These are phyloP conservation scores for Caranx ignobilis DNA, from an alignment of 2,113 vertebrate genomes.

Conservation along the genomic window DNA sequence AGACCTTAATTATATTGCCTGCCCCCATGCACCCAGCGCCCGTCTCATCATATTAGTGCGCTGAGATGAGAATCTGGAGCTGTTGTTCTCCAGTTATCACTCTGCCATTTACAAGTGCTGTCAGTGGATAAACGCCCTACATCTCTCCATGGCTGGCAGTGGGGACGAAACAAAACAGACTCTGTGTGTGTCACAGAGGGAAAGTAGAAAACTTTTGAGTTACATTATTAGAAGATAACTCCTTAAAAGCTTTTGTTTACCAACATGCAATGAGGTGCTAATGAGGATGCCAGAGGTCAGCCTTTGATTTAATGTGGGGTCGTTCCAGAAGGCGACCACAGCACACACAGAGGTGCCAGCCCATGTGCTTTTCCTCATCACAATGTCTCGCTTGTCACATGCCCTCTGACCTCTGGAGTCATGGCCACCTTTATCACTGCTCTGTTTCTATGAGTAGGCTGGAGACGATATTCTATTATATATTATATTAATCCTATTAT, in stretches of 20 bases:
- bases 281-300: constrained; percentile 50
- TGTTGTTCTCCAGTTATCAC: constrained; percentile 80
- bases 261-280: constrained; percentile 39
- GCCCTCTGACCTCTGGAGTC: constrained; percentile 59
- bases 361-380: constrained; percentile 36
- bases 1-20: constrained; percentile 83
- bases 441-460: constrained; percentile 35
- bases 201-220: constrained; percentile 37
- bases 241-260: constrained; percentile 46
- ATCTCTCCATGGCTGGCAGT: constrained; percentile 48
- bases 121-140: constrained; percentile 65
- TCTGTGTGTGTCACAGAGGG: constrained; percentile 5
- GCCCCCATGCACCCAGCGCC: constrained; percentile 74
- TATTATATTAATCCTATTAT: constrained; percentile 50
- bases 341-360: neutral
- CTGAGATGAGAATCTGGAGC: constrained; percentile 78
- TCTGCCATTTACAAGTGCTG: constrained; percentile 76
- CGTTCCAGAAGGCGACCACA: constrained; percentile 23
- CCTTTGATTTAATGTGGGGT: constrained; percentile 45
- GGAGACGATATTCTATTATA: too few relatives aligned
- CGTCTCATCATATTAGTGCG: constrained; percentile 83
- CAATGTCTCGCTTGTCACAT: constrained; percentile 42
- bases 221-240: constrained; percentile 24
- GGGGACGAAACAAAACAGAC: constrained; percentile 38
- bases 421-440: constrained; percentile 46